These are phyloP conservation scores for Blera fallax DNA, from an alignment of 2,888 invertebrate species.

Conservation along the genomic window DNA sequence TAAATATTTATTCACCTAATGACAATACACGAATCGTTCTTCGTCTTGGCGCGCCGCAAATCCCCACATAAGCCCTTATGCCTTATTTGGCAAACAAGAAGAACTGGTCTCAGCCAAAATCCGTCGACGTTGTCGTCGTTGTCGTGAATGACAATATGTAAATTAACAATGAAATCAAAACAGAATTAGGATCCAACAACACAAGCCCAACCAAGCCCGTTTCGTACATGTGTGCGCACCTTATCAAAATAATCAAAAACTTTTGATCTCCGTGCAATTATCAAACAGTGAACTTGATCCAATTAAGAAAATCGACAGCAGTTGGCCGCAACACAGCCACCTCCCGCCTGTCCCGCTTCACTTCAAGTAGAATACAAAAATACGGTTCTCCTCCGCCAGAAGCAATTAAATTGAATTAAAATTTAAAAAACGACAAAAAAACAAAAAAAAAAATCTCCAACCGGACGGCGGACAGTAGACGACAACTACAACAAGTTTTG, in stretches of 20 bases:
- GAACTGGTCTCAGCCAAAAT: conserved; percentile 17
- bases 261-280: conserved; percentile 44
- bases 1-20: conserved; percentile 59
- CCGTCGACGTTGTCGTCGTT: neutral
- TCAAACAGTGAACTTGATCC: conserved; percentile 61
- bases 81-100: conserved; percentile 22
- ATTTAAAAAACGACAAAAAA: too few relatives aligned
- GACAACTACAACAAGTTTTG: conserved; percentile 24
- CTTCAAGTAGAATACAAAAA: neutral
- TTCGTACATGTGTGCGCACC: neutral
- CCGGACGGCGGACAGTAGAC: conserved; percentile 16
- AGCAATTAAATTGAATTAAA: conserved; percentile 37
- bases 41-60: neutral
- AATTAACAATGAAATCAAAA: conserved; percentile 56
- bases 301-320: conserved; percentile 47
- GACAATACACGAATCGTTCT: conserved; percentile 27
- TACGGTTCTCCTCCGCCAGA: conserved; percentile 9
- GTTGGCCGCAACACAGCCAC: neutral
- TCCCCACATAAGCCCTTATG: conserved; percentile 3
- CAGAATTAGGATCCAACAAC: conserved; percentile 3
- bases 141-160: conserved; percentile 40
- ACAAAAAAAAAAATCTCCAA: neutral
- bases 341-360: neutral
- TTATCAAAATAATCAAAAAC: conserved; percentile 54
- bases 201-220: neutral